phyloP scores from a whole-genome alignment of 2,113 vertebrate genomes.

The Thryonomys swinderianus region DNA sequence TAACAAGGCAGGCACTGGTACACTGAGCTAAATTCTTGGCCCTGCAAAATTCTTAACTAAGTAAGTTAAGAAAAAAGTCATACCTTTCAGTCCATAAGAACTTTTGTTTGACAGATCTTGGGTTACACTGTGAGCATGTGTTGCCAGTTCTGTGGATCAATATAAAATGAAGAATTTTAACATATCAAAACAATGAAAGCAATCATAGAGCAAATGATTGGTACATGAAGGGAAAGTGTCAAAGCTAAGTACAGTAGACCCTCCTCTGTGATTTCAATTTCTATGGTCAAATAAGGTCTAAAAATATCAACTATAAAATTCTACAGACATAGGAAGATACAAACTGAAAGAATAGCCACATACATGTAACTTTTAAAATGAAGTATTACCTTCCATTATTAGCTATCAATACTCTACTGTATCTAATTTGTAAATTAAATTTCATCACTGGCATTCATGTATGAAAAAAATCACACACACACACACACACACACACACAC shows the following conservation, averaged over 20 bases:
- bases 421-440: neutral
- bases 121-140: conserved; percentile 28
- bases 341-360: neutral
- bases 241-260: neutral
- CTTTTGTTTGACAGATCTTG: conserved; percentile 66
- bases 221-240: neutral
- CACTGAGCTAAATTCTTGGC: too few relatives aligned
- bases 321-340: neutral
- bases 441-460: neutral
- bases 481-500: neutral
- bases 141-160: conserved; percentile 66
- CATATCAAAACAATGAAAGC: neutral
- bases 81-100: conserved; percentile 71
- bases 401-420: neutral
- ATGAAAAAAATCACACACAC: neutral
- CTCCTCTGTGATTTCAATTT: neutral
- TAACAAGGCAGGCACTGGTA: too few relatives aligned
- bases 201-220: neutral
- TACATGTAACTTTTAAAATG: neutral
- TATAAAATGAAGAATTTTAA: neutral
- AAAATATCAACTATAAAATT: neutral
- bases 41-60: neutral
- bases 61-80: neutral
- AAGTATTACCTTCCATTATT: neutral
- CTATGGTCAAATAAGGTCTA: neutral